Evolutionary conservation across 2,888 invertebrate genomes (phyloP).

Genomic region (Tolmerus cingulatus): DNA sequence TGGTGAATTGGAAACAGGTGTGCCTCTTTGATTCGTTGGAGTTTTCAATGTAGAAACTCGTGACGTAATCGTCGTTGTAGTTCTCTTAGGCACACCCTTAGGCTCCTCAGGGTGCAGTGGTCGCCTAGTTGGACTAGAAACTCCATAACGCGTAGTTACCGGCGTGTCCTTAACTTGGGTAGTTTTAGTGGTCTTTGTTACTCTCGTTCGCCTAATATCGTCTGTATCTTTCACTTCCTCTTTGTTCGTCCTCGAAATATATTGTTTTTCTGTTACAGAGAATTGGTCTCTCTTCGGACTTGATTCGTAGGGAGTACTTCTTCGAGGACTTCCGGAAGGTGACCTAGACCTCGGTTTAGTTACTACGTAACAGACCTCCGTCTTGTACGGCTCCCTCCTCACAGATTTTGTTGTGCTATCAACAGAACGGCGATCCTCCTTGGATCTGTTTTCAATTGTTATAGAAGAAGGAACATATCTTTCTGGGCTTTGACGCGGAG

Average conservation of each 20-base stretch:
- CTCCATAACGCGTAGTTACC: not conserved
- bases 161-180: not conserved
- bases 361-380: not conserved
- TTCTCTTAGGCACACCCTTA: not conserved
- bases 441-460: not conserved
- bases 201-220: not conserved
- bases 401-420: not conserved
- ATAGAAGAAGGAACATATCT: constrained; percentile 7
- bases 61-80: not conserved
- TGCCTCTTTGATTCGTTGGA: not conserved
- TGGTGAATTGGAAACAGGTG: not conserved
- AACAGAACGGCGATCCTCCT: not conserved
- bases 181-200: not conserved
- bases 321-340: not conserved
- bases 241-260: not conserved
- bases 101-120: constrained; percentile 2
- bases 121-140: constrained; percentile 55
- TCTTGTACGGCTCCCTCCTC: not conserved
- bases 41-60: not conserved
- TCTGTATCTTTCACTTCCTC: not conserved
- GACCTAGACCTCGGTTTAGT: constrained; percentile 20
- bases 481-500: not conserved
- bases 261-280: not conserved
- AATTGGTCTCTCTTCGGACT: not conserved
- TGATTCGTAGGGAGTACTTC: not conserved